Conservation (phyloP, 23 tunicate species). For the Trididemnum miniatum region DNA sequence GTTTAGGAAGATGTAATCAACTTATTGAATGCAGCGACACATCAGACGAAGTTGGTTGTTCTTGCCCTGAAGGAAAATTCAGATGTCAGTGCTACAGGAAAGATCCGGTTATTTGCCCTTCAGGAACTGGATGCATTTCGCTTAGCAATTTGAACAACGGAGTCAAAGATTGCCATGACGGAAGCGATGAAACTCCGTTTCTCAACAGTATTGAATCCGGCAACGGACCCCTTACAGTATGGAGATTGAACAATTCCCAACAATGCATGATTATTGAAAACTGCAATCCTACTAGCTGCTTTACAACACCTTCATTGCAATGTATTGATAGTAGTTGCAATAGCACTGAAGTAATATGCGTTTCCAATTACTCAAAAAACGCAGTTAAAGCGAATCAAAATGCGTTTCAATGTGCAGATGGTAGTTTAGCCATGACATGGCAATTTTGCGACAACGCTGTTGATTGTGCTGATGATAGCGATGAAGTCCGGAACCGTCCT, state of each 20-base stretch:
- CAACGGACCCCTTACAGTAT: neutral
- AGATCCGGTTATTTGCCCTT: neutral
- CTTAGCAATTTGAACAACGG: neutral
- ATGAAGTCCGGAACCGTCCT: too few relatives aligned
- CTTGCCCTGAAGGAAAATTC: too few relatives aligned
- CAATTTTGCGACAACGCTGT: too few relatives aligned
- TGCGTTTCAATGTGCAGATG: too few relatives aligned
- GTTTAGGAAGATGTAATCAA: too few relatives aligned
- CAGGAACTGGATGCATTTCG: neutral
- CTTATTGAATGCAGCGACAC: too few relatives aligned
- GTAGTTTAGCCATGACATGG: too few relatives aligned
- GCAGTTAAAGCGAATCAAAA: too few relatives aligned
- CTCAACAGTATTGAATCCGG: neutral
- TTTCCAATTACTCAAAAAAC: too few relatives aligned
- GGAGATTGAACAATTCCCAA: neutral
- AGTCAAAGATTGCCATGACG: neutral
- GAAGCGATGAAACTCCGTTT: constrained; percentile 9
- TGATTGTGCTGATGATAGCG: too few relatives aligned
- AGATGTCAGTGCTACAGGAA: too few relatives aligned
- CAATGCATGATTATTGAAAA: neutral
- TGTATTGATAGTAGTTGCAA: neutral
- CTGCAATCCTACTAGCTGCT: neutral
- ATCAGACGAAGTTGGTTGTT: too few relatives aligned
- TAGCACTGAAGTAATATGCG: neutral
- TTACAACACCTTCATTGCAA: neutral